phyloP scores from a whole-genome alignment of 2,888 invertebrate species.

The Leptarthrus brevirostris region DNA sequence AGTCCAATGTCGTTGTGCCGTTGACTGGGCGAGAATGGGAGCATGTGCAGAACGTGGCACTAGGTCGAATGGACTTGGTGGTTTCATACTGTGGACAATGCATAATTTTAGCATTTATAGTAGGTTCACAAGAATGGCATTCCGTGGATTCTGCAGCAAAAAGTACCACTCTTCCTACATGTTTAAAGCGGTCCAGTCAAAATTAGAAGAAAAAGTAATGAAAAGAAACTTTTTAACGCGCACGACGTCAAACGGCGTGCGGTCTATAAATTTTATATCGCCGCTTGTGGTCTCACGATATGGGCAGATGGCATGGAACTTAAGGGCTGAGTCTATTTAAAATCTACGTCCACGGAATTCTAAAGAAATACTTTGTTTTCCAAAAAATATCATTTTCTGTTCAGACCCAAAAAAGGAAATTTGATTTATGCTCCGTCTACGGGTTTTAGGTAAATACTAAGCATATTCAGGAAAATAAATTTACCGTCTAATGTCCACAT shows the following conservation, averaged over 20 bases:
- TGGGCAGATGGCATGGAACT: conserved; percentile 33
- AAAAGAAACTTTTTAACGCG: conserved; percentile 48
- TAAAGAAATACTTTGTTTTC: conserved; percentile 21
- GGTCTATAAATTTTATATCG: conserved; percentile 54
- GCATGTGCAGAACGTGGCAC: conserved; percentile 25
- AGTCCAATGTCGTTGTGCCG: conserved; percentile 33
- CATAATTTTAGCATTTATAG: conserved; percentile 26
- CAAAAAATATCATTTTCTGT: conserved; percentile 35
- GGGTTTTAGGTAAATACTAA: neutral
- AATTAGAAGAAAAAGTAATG: conserved; percentile 15
- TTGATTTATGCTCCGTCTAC: conserved; percentile 31
- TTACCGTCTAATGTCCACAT: neutral
- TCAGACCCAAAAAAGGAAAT: conserved; percentile 8
- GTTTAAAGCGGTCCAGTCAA: neutral
- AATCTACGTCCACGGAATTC: conserved; percentile 13
- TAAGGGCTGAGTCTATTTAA: conserved; percentile 14
- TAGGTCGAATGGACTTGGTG: conserved; percentile 10
- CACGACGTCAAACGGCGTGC: conserved; percentile 53
- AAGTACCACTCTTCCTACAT: neutral
- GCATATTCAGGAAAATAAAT: conserved; percentile 1
- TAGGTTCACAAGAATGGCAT: neutral
- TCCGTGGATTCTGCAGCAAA: neutral
- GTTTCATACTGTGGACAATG: conserved; percentile 46
- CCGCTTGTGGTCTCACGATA: conserved; percentile 55
- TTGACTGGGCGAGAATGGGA: conserved; percentile 27